A percentile compares a stretch with the other conserved stretches of the same genome.
Evolutionary conservation across 2,797 vertebrate species (phyloP).

Genomic region (Falco novaeseelandiae): DNA sequence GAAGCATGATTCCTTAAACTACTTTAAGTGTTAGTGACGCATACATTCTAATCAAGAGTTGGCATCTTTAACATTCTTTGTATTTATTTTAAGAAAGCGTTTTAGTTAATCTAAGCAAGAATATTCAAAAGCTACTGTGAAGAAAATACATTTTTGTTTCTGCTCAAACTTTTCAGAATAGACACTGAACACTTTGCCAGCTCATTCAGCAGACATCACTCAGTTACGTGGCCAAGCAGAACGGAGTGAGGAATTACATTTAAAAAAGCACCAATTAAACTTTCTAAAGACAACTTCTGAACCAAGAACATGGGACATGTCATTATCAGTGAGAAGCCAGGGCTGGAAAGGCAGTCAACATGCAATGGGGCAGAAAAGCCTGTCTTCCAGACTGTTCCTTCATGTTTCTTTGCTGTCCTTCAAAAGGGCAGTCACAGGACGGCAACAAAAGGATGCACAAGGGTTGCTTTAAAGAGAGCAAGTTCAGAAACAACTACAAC

Average conservation of each 20-base stretch:
- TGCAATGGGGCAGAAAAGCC: not conserved
- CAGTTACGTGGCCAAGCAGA: not conserved
- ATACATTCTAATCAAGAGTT: constrained; percentile 19
- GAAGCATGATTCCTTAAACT: not conserved
- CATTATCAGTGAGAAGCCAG: not conserved
- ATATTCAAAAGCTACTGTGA: not conserved
- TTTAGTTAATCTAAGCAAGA: constrained; percentile 25
- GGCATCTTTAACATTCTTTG: constrained; percentile 3
- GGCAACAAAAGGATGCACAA: not conserved
- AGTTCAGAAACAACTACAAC: not conserved
- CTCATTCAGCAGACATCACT: not conserved
- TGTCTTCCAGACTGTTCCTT: fast-evolving
- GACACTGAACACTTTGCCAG: not conserved
- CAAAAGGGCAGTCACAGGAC: not conserved
- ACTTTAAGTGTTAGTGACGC: constrained; percentile 16
- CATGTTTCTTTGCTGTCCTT: not conserved
- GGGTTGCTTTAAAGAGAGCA: not conserved
- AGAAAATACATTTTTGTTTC: not conserved
- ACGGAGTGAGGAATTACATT: not conserved
- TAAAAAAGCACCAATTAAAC: not conserved
- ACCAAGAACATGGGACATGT: not conserved
- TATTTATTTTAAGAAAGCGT: constrained; percentile 37
- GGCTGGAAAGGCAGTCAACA: not conserved
- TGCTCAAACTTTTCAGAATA: not conserved
- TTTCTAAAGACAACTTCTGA: not conserved